Conservation (phyloP, 2,797 vertebrate genomes). For the Sylvilagus floridanus region DNA sequence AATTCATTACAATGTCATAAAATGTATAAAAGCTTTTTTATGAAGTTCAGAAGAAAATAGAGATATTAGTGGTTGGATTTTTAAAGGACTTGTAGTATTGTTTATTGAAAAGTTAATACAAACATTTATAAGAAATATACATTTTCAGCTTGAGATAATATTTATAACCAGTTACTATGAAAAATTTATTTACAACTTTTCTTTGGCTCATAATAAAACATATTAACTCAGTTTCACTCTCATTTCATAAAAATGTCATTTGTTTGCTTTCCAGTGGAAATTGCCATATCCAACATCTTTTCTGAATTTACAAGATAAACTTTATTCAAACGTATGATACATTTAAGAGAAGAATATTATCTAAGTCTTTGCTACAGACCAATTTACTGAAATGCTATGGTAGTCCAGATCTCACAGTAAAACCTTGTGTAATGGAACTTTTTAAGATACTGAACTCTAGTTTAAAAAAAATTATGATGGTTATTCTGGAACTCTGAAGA, state of each 20-base stretch:
- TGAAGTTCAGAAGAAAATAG: constrained; percentile 45
- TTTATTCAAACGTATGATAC: constrained; percentile 38
- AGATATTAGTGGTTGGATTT: constrained; percentile 18
- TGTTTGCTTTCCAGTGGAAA: constrained; percentile 65
- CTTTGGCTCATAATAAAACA: constrained; percentile 43
- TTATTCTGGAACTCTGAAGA: constrained; percentile 39
- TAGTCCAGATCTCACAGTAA: constrained; percentile 35
- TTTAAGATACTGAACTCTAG: constrained; percentile 15
- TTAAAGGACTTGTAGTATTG: background rate
- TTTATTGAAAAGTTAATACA: constrained; percentile 47
- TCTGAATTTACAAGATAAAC: constrained; percentile 55
- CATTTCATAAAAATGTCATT: constrained; percentile 6
- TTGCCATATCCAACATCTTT: constrained; percentile 20
- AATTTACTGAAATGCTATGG: constrained; percentile 41
- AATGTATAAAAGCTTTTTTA: constrained; percentile 65
- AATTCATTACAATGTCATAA: constrained; percentile 47
- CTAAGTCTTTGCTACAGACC: constrained; percentile 10
- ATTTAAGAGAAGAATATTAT: constrained; percentile 44
- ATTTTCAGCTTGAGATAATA: constrained; percentile 51
- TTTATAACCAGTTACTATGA: constrained; percentile 36
- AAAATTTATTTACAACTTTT: constrained; percentile 57
- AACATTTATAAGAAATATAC: constrained; percentile 60
- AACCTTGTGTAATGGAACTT: background rate
- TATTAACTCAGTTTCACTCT: constrained; percentile 40
- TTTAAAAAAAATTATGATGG: background rate